Evolutionary conservation across 2,888 invertebrate species (phyloP), one percentile per base, ranked within the genome.

Genomic region (Coleophora flavipennella): DNA sequence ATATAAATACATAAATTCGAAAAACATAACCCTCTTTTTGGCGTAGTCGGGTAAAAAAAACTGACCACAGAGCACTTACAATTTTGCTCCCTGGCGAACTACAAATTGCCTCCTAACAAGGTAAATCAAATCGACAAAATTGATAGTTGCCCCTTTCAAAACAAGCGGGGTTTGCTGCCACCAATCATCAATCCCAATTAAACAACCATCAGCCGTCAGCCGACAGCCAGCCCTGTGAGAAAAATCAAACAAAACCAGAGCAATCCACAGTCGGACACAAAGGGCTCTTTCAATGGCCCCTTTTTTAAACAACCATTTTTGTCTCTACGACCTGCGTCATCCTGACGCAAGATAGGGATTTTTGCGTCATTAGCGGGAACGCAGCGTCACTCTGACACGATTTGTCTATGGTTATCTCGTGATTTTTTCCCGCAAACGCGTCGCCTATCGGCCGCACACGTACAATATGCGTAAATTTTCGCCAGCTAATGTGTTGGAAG

Each of bases 101-200:
- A 20, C 11, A 29, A 29, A 29, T 9, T 29, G 10, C 11, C 11
- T 29, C 2, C 29, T 12, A 37, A 37, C 37, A 37, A 37, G 14
- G 12, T 12, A 25, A 34, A 13, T 11, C n/a, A 36, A 36, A 34
- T 20, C 33, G 20, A 20, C 20, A 20, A 40, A 42, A 43, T 37
- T 39, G 43, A 43, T 43, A 43, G 42, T 40, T 34, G 32, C 31
- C 43, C 52, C 54, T 53, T 54, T 50, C 46, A 56, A 59, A 59
- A 55, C 50, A 53, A 57, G 56, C 59, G 56, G 45, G 51, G 50
- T 48, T 31, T 44, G 35, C 41, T 53, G 55, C 53, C 48, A 52
- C 59, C 69, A 67, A 76, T 66, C 81, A 83, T 83, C 71, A 83
- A 81, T 83, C 58, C 80, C 75, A 81, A 83, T 83, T 76, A 81